Evolutionary conservation across 2,797 vertebrate species (phyloP).

Genomic region (Sebastes wilsoni): DNA sequence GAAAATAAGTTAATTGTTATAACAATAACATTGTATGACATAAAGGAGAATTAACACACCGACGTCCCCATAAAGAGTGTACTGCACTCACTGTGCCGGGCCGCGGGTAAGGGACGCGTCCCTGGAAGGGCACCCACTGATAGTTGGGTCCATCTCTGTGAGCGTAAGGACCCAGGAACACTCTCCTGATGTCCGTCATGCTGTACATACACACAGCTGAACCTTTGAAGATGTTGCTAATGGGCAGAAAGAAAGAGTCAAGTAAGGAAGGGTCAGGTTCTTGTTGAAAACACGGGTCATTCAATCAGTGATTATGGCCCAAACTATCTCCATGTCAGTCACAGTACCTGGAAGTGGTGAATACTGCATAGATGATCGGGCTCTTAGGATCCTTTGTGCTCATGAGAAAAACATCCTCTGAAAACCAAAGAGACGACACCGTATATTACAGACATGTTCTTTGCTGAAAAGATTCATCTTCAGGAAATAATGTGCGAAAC

Average conservation of each 20-base stretch:
- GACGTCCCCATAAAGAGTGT: background rate
- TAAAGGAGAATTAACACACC: background rate
- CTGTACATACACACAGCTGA: slow-evolving; percentile 98
- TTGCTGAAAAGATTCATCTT: background rate
- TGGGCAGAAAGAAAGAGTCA: slow-evolving; percentile 8
- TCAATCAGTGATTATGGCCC: background rate
- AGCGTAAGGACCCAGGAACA: slow-evolving; percentile 95
- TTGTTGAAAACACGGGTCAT: background rate
- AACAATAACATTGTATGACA: background rate
- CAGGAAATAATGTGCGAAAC: background rate
- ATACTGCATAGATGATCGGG: slow-evolving; percentile 94
- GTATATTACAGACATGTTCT: background rate
- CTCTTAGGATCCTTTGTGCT: slow-evolving; percentile 98
- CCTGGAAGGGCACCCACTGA: slow-evolving; percentile 97
- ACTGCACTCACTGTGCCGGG: slow-evolving; percentile 93
- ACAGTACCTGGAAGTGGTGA: slow-evolving; percentile 96
- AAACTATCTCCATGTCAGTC: background rate
- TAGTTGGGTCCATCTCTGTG: slow-evolving; percentile 97
- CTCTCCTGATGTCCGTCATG: slow-evolving; percentile 95
- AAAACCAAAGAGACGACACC: slow-evolving; percentile 29
- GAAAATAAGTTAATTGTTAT: background rate
- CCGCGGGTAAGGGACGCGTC: slow-evolving; percentile 95
- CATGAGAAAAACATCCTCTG: slow-evolving; percentile 90
- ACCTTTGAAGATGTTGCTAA: slow-evolving; percentile 97
- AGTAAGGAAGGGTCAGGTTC: background rate